These are phyloP conservation scores for Catharus fuscescens DNA, from an alignment of 2,113 vertebrate genomes.

Conservation along the genomic window DNA sequence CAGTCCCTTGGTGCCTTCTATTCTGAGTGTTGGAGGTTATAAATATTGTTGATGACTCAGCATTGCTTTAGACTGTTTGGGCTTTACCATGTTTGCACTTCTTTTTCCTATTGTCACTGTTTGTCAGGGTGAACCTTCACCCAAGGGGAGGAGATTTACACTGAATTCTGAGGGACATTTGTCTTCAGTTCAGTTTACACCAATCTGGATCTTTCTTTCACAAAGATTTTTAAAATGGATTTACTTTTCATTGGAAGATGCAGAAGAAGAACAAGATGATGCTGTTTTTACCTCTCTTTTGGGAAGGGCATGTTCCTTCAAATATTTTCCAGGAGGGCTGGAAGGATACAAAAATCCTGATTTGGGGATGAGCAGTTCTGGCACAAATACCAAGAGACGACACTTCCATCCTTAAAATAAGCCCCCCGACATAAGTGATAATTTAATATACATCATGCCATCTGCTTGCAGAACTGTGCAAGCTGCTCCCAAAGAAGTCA, in stretches of 20 bases:
- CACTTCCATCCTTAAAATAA: conserved; percentile 67
- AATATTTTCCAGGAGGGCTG: conserved; percentile 23
- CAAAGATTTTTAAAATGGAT: background rate
- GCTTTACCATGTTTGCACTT: conserved; percentile 3
- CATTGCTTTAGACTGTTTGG: conserved; percentile 31
- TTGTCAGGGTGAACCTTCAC: background rate
- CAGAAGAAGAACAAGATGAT: background rate
- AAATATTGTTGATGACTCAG: conserved; percentile 59
- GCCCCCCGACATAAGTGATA: conserved; percentile 67
- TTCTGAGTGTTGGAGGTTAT: conserved; percentile 32
- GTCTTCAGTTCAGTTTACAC: background rate
- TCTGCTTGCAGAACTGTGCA: conserved; percentile 56
- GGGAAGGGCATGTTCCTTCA: background rate
- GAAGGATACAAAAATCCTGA: conserved; percentile 7
- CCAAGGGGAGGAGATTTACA: conserved; percentile 1
- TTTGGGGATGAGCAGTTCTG: conserved; percentile 67
- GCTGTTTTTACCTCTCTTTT: background rate
- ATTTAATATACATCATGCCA: conserved; percentile 69
- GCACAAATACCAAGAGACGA: conserved; percentile 55
- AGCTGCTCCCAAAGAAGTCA: conserved; percentile 36
- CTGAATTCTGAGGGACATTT: background rate
- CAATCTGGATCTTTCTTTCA: background rate
- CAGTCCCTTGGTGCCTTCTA: conserved; percentile 20
- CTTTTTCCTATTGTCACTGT: background rate
- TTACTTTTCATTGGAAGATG: background rate